These are phyloP conservation scores for Ceratothoa steindachneri DNA, from an alignment of 2,888 invertebrate species.

Conservation along the genomic window DNA sequence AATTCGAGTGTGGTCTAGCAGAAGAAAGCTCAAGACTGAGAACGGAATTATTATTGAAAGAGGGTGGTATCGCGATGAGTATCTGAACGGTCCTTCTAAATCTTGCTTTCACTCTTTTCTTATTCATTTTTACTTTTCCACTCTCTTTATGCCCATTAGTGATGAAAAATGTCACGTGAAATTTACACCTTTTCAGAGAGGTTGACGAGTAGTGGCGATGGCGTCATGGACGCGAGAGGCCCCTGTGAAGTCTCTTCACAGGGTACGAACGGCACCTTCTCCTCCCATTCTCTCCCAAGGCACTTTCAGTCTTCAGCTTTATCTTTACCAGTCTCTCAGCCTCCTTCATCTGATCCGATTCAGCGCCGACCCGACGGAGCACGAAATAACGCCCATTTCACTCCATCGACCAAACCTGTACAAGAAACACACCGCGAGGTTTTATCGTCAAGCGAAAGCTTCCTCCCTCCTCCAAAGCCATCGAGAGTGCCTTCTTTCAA, in stretches of 20 bases:
- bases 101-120: too few relatives aligned
- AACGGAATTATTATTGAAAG: too few relatives aligned
- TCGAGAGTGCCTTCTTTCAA: constrained; percentile 46
- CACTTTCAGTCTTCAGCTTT: constrained; percentile 15
- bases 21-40: too few relatives aligned
- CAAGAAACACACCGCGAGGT: too few relatives aligned
- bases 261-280: constrained; percentile 11
- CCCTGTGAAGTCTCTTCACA: not conserved
- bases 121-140: too few relatives aligned
- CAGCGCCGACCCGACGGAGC: not conserved
- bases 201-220: constrained; percentile 68
- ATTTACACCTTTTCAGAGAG: constrained; percentile 59
- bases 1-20: too few relatives aligned
- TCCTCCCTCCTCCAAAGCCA: constrained; percentile 44
- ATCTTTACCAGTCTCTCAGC: not conserved
- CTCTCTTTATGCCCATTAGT: too few relatives aligned
- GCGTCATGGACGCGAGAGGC: constrained; percentile 60
- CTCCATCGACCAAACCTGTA: not conserved
- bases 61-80: too few relatives aligned
- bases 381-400: not conserved
- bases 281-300: constrained; percentile 35
- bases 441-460: constrained; percentile 6
- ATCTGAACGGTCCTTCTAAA: too few relatives aligned
- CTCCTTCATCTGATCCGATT: not conserved
- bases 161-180: too few relatives aligned